Evolutionary conservation across 2,113 vertebrate genomes (phyloP).

Genomic region (Tragelaphus imberbis): DNA sequence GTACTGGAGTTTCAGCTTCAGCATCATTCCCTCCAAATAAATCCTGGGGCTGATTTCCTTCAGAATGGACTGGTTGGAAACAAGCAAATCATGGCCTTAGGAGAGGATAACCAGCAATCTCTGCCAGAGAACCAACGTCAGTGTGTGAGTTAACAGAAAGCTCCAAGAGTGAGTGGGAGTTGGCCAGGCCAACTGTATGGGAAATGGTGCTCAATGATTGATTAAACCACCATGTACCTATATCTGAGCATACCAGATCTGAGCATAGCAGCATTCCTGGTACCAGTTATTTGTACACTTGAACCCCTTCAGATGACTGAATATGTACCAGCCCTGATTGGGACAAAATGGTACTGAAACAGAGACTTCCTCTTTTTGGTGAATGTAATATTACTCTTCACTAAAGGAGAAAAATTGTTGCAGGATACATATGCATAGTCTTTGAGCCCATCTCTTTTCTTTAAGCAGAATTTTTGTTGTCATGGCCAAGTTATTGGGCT

Average conservation of each 20-base stretch:
- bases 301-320: neutral
- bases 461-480: neutral
- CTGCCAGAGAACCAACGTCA: neutral
- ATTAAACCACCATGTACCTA: neutral
- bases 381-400: neutral
- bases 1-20: no score
- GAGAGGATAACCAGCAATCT: neutral
- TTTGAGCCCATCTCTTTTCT: neutral
- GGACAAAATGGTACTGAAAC: neutral
- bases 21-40: no score
- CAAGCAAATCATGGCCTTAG: neutral
- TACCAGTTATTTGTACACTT: neutral
- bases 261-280: no score
- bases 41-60: rapidly evolving
- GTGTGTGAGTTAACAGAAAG: neutral
- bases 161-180: neutral
- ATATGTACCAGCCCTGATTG: neutral
- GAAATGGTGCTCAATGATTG: neutral
- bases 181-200: neutral
- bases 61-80: neutral
- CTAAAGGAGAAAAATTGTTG: neutral
- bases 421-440: neutral
- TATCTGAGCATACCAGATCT: neutral
- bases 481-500: neutral
- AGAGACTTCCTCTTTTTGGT: neutral